These are phyloP conservation scores for Pitangus sulphuratus DNA, from an alignment of 2,797 vertebrate species.

Conservation along the genomic window DNA sequence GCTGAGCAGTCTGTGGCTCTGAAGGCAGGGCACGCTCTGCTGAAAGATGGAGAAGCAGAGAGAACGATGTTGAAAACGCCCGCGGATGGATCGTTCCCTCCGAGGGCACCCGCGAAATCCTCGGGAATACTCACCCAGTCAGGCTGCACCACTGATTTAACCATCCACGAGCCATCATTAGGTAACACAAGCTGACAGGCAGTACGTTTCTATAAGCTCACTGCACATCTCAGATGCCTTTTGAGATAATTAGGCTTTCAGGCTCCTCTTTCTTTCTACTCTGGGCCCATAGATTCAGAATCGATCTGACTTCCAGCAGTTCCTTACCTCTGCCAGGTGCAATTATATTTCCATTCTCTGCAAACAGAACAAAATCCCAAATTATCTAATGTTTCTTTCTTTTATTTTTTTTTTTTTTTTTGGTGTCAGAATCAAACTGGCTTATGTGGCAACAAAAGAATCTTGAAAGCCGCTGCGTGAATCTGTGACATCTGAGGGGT, in stretches of 20 bases:
- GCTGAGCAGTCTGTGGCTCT: background rate
- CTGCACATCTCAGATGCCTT: background rate
- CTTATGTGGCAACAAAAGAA: background rate
- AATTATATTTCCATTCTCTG: background rate
- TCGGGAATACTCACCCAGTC: background rate
- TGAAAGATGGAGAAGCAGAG: background rate
- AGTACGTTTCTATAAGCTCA: background rate
- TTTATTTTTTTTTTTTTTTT: background rate
- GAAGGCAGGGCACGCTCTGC: background rate
- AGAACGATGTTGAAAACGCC: background rate
- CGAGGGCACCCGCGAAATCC: background rate
- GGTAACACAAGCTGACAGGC: background rate
- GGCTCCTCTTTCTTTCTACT: background rate
- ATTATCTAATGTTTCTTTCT: background rate
- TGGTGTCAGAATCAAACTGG: background rate
- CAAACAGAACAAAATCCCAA: background rate
- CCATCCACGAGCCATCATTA: background rate
- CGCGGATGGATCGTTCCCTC: background rate
- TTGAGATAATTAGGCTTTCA: background rate
- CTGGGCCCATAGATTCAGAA: background rate
- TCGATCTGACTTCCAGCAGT: background rate
- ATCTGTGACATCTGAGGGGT: background rate
- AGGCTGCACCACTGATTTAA: background rate
- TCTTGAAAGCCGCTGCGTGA: background rate
- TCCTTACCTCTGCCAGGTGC: background rate